Conservation (phyloP, 2,113 vertebrate genomes). For the Aegypius monachus region DNA sequence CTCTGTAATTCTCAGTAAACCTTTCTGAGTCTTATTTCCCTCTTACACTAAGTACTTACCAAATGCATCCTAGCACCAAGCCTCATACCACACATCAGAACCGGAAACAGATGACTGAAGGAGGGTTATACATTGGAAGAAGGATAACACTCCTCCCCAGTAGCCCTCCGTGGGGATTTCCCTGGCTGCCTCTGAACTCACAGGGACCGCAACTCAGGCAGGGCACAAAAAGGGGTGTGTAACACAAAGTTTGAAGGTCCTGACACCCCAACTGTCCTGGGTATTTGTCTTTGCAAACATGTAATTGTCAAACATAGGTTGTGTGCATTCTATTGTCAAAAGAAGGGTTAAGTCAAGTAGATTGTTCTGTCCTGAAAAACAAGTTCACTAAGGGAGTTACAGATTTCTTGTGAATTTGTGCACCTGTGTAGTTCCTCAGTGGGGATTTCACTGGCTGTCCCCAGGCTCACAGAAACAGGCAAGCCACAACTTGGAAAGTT, state of each 20-base stretch:
- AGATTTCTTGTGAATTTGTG: neutral
- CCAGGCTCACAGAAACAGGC: neutral
- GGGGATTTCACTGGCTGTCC: neutral
- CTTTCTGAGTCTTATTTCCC: neutral
- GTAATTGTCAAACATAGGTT: neutral
- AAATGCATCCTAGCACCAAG: neutral
- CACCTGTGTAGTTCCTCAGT: neutral
- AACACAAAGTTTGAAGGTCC: neutral
- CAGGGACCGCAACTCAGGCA: neutral
- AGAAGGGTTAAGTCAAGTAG: neutral
- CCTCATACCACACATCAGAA: neutral
- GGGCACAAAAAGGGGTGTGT: neutral
- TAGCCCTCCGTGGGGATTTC: neutral
- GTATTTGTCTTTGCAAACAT: neutral
- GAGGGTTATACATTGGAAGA: neutral
- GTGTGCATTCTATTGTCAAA: neutral
- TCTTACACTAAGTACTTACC: neutral
- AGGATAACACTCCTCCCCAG: neutral
- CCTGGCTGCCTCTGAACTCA: neutral
- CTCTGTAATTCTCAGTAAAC: neutral
- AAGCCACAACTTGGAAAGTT: neutral
- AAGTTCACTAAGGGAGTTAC: neutral
- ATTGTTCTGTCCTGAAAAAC: neutral
- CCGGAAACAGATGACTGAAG: neutral
- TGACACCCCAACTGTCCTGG: neutral